Conservation (phyloP, 2,888 invertebrate genomes). For the Trachelus iudaicus region DNA sequence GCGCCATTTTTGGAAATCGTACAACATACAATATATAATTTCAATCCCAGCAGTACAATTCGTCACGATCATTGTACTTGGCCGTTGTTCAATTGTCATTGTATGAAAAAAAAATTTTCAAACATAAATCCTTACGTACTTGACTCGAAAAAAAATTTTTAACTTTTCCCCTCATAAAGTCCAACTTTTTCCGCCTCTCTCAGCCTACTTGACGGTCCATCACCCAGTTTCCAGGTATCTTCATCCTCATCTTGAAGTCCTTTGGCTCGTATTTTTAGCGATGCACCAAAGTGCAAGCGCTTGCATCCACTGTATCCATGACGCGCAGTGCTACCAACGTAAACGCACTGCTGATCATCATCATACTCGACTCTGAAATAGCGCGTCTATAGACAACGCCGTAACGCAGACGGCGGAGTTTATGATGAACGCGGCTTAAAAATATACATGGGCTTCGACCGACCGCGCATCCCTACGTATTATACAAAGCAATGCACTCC, state of each 20-base stretch:
- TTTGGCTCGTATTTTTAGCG: neutral
- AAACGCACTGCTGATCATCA: neutral
- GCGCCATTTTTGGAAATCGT: neutral
- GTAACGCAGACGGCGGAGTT: neutral
- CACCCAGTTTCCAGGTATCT: neutral
- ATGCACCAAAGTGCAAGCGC: neutral
- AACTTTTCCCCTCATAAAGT: too few relatives aligned
- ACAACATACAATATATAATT: neutral
- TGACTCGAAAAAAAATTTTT: too few relatives aligned
- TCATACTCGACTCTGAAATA: neutral
- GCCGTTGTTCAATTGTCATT: neutral
- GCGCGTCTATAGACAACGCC: neutral
- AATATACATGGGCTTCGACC: neutral
- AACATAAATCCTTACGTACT: too few relatives aligned
- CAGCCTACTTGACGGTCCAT: neutral
- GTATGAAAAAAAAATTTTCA: neutral
- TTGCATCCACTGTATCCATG: neutral
- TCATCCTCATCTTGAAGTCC: neutral
- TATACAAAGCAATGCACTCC: neutral
- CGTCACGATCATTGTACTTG: neutral
- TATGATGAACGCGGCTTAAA: constrained; percentile 4
- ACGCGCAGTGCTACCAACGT: neutral
- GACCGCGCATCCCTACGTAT: neutral
- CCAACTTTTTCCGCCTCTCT: neutral
- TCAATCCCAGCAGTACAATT: neutral